These are phyloP conservation scores for Craniophora ligustri DNA, from an alignment of 2,888 invertebrate species.

Conservation along the genomic window DNA sequence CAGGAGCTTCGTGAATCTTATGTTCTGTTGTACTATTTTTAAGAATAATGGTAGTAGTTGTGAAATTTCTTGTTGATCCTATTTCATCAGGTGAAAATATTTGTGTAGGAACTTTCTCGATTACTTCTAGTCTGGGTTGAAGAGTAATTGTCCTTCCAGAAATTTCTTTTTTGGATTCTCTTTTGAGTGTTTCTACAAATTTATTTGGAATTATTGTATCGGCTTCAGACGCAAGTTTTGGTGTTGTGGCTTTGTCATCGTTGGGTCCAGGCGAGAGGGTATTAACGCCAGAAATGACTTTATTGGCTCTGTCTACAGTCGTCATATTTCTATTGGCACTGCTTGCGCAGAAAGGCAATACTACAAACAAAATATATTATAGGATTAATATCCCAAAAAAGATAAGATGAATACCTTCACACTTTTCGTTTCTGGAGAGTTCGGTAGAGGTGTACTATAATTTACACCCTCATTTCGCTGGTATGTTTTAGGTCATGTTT, in stretches of 20 bases:
- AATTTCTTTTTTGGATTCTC: background rate
- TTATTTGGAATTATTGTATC: background rate
- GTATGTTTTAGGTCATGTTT: too few species aligned
- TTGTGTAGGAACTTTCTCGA: too few species aligned
- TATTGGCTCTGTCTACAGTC: background rate
- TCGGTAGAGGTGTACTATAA: too few species aligned
- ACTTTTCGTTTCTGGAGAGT: background rate
- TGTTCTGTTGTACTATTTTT: too few species aligned
- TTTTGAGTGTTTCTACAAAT: background rate
- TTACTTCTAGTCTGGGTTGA: too few species aligned
- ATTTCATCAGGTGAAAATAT: background rate
- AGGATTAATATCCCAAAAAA: too few species aligned
- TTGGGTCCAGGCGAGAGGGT: background rate
- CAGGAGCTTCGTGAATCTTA: background rate
- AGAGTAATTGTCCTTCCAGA: too few species aligned
- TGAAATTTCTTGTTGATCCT: background rate
- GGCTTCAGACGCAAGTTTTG: background rate
- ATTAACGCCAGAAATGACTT: background rate
- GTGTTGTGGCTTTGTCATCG: background rate
- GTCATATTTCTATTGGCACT: too few species aligned
- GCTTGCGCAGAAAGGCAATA: background rate
- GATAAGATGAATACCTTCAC: background rate
- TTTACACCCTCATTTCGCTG: too few species aligned
- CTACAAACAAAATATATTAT: background rate
- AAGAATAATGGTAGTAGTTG: background rate